Evolutionary conservation across 2,113 vertebrate genomes (phyloP).

Genomic region (Hippocampus guttulatus): DNA sequence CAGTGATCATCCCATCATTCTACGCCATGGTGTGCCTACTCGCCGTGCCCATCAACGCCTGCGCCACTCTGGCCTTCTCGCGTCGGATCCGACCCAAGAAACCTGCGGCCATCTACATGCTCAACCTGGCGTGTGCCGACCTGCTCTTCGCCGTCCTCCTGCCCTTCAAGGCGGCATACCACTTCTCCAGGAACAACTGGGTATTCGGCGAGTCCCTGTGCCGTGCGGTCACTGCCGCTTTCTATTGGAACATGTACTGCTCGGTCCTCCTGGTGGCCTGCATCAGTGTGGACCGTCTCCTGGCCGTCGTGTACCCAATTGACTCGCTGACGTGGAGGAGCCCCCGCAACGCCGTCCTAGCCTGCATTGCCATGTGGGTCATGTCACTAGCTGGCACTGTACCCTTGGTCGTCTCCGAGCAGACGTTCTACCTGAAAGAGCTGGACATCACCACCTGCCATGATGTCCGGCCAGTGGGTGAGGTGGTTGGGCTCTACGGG

Average conservation of each 20-base stretch:
- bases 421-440: slow-evolving; percentile 66
- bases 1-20: slow-evolving; percentile 79
- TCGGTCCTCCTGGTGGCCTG: slow-evolving; percentile 85
- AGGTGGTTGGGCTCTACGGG: slow-evolving; percentile 63
- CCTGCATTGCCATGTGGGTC: slow-evolving; percentile 79
- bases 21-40: slow-evolving; percentile 78
- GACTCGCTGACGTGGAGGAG: slow-evolving; percentile 84
- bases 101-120: slow-evolving; percentile 86
- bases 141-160: slow-evolving; percentile 82
- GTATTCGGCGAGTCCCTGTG: slow-evolving; percentile 79
- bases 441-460: slow-evolving; percentile 88
- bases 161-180: slow-evolving; percentile 86
- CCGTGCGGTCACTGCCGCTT: slow-evolving; percentile 79
- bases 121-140: slow-evolving; percentile 84
- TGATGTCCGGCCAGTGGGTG: slow-evolving; percentile 1
- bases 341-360: slow-evolving; percentile 52
- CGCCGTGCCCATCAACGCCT: slow-evolving; percentile 82
- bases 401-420: slow-evolving; percentile 80
- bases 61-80: slow-evolving; percentile 77
- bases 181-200: slow-evolving; percentile 87
- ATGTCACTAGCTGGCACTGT: slow-evolving; percentile 74
- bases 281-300: slow-evolving; percentile 87
- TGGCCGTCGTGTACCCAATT: slow-evolving; percentile 91
- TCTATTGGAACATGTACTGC: slow-evolving; percentile 95
- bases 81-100: slow-evolving; percentile 80